Conservation (phyloP, 64 coral and sea anemone species). For the Montipora cactus region DNA sequence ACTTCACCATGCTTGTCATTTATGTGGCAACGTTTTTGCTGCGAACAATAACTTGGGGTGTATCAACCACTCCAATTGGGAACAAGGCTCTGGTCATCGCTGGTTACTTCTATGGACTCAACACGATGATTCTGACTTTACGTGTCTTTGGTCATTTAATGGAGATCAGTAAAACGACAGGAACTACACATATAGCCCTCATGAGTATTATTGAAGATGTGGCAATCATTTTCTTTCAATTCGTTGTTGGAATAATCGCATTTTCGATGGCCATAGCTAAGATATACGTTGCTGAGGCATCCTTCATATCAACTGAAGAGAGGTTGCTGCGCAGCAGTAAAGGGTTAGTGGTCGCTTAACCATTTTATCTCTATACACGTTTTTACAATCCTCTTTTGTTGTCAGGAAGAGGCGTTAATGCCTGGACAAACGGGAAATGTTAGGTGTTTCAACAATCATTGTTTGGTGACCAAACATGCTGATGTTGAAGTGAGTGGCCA, state of each 20-base stretch:
- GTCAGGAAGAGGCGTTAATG: no score
- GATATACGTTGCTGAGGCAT: slow-evolving; percentile 41
- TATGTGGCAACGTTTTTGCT: slow-evolving; percentile 31
- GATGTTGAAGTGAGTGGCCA: no score
- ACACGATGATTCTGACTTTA: slow-evolving; percentile 45
- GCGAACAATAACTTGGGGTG: slow-evolving; percentile 36
- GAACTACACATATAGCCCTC: slow-evolving; percentile 40
- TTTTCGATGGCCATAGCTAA: slow-evolving; percentile 55
- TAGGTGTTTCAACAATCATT: no score
- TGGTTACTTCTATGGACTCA: slow-evolving; percentile 40
- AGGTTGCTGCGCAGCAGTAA: neutral
- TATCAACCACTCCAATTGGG: neutral
- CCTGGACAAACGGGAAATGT: no score
- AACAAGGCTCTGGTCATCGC: slow-evolving; percentile 36
- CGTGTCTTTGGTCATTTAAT: slow-evolving; percentile 55
- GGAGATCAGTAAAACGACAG: slow-evolving; percentile 19
- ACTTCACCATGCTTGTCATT: slow-evolving; percentile 33
- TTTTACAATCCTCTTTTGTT: no score
- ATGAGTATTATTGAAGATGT: slow-evolving; percentile 53
- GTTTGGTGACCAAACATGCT: no score
- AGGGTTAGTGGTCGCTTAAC: neutral
- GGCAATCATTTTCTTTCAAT: slow-evolving; percentile 35
- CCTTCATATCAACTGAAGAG: slow-evolving; percentile 12
- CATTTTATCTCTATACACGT: neutral
- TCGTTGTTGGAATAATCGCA: slow-evolving; percentile 15